A percentile compares a stretch with the other conserved stretches of the same genome.
Evolutionary conservation across 2,888 invertebrate genomes (phyloP).

Genomic region (Lysandra coridon): DNA sequence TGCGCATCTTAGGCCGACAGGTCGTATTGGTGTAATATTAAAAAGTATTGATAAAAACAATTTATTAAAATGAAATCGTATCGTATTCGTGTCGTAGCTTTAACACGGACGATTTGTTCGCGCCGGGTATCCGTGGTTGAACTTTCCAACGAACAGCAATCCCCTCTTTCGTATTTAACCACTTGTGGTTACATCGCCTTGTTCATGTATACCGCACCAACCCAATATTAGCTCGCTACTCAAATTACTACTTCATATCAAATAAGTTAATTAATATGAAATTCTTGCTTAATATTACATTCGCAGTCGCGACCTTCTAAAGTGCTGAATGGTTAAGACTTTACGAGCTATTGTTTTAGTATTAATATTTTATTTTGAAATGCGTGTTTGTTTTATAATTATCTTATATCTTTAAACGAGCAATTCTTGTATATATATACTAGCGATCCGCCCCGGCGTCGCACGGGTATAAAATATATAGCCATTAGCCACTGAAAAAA

Average conservation of each 20-base stretch:
- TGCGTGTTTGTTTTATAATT: no score
- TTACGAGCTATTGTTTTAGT: neutral
- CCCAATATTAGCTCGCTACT: slow-evolving; percentile 36
- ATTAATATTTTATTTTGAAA: neutral
- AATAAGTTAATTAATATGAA: slow-evolving; percentile 32
- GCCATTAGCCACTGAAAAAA: no score
- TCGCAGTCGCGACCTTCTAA: neutral
- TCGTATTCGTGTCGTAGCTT: slow-evolving; percentile 33
- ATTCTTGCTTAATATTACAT: neutral
- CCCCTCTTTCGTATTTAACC: slow-evolving; percentile 73
- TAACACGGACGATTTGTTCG: slow-evolving; percentile 46
- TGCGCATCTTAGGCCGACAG: no score
- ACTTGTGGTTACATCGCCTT: slow-evolving; percentile 57
- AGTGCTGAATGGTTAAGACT: neutral
- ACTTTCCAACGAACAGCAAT: slow-evolving; percentile 67
- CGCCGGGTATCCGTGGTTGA: slow-evolving; percentile 62
- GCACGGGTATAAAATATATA: no score
- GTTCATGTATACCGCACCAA: slow-evolving; percentile 41
- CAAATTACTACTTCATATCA: slow-evolving; percentile 35
- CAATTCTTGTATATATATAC: no score
- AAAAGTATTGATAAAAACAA: no score
- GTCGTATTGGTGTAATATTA: no score
- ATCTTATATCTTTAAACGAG: no score
- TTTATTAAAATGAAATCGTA: slow-evolving; percentile 9
- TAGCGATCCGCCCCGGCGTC: no score